Evolutionary conservation across 2,113 vertebrate species (phyloP).

Genomic region (Delphinapterus leucas): DNA sequence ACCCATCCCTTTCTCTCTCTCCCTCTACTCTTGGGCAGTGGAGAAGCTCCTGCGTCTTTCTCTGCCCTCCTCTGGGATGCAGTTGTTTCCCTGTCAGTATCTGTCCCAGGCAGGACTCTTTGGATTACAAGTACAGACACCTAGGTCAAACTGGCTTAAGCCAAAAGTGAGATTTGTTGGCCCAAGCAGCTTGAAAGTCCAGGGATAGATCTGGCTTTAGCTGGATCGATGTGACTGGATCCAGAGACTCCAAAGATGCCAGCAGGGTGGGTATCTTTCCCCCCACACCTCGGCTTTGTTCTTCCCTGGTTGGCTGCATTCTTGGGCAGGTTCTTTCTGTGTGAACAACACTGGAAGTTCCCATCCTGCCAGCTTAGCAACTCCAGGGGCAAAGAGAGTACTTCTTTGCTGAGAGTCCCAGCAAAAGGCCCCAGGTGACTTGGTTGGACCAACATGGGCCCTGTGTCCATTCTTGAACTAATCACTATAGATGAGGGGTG

Average conservation of each 20-base stretch:
- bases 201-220: not conserved
- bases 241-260: not conserved
- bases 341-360: too few species aligned
- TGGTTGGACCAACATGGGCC: not conserved
- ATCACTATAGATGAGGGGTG: not conserved
- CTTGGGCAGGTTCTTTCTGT: not conserved
- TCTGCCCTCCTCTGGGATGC: not conserved
- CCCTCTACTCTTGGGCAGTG: not conserved
- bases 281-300: rapidly evolving
- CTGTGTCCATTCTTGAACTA: not conserved
- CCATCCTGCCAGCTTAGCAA: not conserved
- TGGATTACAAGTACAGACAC: not conserved
- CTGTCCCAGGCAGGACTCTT: not conserved
- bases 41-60: not conserved
- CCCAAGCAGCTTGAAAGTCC: not conserved
- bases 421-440: not conserved
- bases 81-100: not conserved
- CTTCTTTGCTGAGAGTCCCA: not conserved
- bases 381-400: not conserved
- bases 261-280: too few species aligned
- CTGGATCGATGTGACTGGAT: not conserved
- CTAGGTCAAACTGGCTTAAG: not conserved
- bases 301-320: not conserved
- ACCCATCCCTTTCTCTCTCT: not conserved
- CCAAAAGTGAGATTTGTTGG: not conserved